Evolutionary conservation across 2,888 invertebrate genomes (phyloP), one percentile per base, ranked within the genome.

Genomic region (Eulithis prunata): DNA sequence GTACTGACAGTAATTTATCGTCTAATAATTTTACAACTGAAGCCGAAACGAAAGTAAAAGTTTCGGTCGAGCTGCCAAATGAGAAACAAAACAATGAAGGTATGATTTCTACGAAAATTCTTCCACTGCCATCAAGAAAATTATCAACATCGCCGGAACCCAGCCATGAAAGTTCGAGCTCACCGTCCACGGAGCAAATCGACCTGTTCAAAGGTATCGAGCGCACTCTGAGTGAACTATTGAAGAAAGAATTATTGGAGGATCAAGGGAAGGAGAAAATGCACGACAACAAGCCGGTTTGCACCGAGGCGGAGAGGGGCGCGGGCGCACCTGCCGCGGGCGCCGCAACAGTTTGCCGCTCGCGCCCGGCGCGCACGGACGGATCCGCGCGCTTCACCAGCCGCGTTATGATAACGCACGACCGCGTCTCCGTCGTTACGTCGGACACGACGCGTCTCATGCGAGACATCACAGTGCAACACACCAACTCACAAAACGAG

Each of bases 381-480:
- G 94, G 93, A 73, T 88, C 94, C 84, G 95, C 95, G 89, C 96
- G 96, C 86, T 97, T 97, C 88, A 96, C 96, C 82, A 97, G 97
- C 94, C 95, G 97, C 94, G 96, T 97, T 89, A 97, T 97, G 97
- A 97, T 97, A 93, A 97, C 97, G 82, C 97, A 96, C 93, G 95
- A 96, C 87, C 94, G 85, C 86, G 96, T 96, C 81, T 96, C 95
- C 90, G 96, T 96, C 76, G 95, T 96, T 86, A 95, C 96, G 82
- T 95, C 95, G 79, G 96, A 96, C 85, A 96, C 96, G 80, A 96
- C 96, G 82, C 95, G 95, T 82, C 91, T 96, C 78, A 94, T 96
- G 86, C 94, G 91, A 78, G 94, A 94, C 83, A 94, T 95, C 73
- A 93, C 94, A 71, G 95, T 95, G 79, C 94, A 94, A 66, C 95